Percentiles rank a stretch among this genome's conserved stretches.
phyloP scores from a whole-genome alignment of 1,140 invertebrate genomes.

The Dinoponera quadriceps region DNA sequence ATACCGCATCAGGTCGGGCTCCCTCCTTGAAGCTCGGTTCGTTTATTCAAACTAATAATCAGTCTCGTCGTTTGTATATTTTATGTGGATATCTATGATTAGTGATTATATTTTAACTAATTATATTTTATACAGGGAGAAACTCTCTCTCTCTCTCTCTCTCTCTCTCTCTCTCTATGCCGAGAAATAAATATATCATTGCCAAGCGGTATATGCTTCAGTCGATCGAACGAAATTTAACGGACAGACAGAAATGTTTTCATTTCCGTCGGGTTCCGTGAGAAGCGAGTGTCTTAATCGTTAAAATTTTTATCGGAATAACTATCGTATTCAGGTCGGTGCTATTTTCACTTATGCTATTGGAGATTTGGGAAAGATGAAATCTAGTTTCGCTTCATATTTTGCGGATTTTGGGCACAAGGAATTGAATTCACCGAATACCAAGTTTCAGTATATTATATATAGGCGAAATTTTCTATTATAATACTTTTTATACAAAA shows the following conservation, averaged over 20 bases:
- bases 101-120: slow-evolving; percentile 7
- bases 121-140: not conserved
- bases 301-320: not conserved
- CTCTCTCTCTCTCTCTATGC: no score
- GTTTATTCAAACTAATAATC: slow-evolving; percentile 9
- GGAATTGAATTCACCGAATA: no score
- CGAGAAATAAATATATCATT: no score
- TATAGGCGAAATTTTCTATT: no score
- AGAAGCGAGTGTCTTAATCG: not conserved
- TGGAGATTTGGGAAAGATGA: no score
- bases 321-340: not conserved
- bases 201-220: no score
- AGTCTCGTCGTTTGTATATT: not conserved
- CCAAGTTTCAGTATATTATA: no score
- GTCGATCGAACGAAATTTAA: not conserved
- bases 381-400: no score
- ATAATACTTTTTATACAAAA: no score
- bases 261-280: not conserved
- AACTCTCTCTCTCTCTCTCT: no score
- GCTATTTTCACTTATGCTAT: not conserved
- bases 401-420: no score
- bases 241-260: not conserved
- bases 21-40: not conserved
- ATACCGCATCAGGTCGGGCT: slow-evolving; percentile 1
- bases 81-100: slow-evolving; percentile 8